A percentile compares a stretch with the other conserved stretches of the same genome.
Evolutionary conservation across 2,797 vertebrate genomes (phyloP).

Genomic region (Rousettus madagascariensis): DNA sequence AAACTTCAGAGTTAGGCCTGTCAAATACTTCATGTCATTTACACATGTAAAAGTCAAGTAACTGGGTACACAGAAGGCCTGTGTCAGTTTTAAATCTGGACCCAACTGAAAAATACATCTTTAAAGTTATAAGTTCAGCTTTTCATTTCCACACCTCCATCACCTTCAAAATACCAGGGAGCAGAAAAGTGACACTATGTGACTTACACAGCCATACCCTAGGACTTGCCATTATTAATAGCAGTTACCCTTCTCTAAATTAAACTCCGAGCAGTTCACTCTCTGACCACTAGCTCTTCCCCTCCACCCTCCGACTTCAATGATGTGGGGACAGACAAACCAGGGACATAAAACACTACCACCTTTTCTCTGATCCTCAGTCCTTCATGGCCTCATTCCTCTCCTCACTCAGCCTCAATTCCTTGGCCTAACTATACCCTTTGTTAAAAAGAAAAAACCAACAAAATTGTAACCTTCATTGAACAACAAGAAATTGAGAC

Average conservation of each 20-base stretch:
- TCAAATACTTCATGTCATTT: conserved; percentile 65
- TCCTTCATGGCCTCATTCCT: neutral
- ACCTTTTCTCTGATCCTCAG: neutral
- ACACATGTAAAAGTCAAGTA: conserved; percentile 67
- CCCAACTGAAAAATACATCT: conserved; percentile 42
- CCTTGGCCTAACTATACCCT: neutral
- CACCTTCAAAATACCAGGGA: neutral
- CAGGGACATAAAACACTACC: neutral
- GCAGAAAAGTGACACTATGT: neutral
- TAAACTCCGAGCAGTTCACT: neutral
- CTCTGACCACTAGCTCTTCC: neutral
- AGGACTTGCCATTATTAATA: neutral
- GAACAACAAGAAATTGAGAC: neutral
- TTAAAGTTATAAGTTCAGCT: neutral
- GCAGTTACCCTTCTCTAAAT: neutral
- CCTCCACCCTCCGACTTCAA: neutral
- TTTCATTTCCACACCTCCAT: neutral
- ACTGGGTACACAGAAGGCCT: conserved; percentile 6
- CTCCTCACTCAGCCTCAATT: neutral
- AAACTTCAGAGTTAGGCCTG: conserved; percentile 41
- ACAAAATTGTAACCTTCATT: neutral
- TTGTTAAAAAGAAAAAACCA: neutral
- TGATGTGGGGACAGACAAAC: neutral
- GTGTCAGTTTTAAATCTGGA: conserved; percentile 37
- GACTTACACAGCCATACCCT: neutral